Base-by-base conservation (phyloP, 2,797 vertebrate genomes). In the Prionace glauca region DNA sequence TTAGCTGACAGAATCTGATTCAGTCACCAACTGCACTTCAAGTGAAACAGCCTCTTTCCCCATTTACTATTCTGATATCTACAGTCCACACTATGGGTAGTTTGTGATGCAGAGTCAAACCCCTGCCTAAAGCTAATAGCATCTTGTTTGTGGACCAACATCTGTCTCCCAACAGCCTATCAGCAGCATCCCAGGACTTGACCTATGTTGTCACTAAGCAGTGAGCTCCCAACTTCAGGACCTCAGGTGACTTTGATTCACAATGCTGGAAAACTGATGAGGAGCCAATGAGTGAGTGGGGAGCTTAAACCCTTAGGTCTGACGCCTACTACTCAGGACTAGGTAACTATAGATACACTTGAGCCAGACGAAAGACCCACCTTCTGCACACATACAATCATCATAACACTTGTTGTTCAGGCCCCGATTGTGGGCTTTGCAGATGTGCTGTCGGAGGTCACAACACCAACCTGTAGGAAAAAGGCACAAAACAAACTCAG, bases 351-450 rank as follows among this genome's bases (percentile, higher is more conserved):
- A 20, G 36, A 22, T 84, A 41, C 60, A 12, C 32, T 29, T 32
- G 32, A 91, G 18, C 56, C 29, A n/a, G 22, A 67, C 0, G 24
- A 24, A 60, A 94, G 71, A 96, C 98, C 97, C 96, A 99, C 99
- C 99, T 97, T 99, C 99, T 95, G 98, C 97, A 94, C 99, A 99
- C 99, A 99, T 99, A 96, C 99, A 99, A 97, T 99, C 98, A 0
- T 99, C 99, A 0, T 98, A 99, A 96, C 99, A 99, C 96, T 99
- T 99, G 97, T 99, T 99, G 97, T 99, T 99, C 94, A 99, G 98
- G 96, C 99, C 99, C 29, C 99, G 98, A 96, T 99, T 99, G 97
- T 99, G 98, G 69, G 97, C 97, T 96, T 97, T 98, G 96, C 99
- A 99, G 97, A 99, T 97, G 20, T 99, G 99, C 84, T 98, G 98